Evolutionary conservation across 2,113 vertebrate species (phyloP), one percentile per base, ranked within the genome.

Genomic region (Felis catus): DNA sequence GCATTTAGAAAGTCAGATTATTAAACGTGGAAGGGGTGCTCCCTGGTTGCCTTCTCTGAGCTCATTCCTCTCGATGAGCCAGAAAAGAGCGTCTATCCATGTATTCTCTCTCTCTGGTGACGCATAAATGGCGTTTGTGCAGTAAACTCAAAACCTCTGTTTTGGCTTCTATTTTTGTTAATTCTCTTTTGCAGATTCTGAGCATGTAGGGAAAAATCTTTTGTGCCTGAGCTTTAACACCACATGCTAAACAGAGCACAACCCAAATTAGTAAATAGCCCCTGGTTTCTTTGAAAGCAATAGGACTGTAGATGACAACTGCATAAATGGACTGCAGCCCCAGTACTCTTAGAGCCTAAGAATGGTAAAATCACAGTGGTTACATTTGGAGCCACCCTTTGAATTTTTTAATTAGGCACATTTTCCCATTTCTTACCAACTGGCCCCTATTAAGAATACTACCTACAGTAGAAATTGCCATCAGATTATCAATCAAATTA

Each of bases 381-480:
- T 91, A 51, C 58, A 39, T 53, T 79, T 96, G 71, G 91, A 92
- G 84, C 45, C 45, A 45, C 45, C 45, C 16, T 81, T 55, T 84
- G 82, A 95, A 68, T 53, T 65, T 94, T 95, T 89, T 31, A 93
- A 78, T 94, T 80, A 73, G 82, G 33, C 78, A 84, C 29, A 25
- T 39, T 92, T 98, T 96, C 92, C 45, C 41, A n/a, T 91, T 96
- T 80, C 68, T 94, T 45, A 94, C 86, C 81, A 66, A 39, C 71
- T 95, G 89, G 19, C 73, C 51, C 96, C 71, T 90, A 27, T 93
- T 87, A 88, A 91, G 45, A 92, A 92, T 39, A 33, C 18, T 94
- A 70, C 61, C n/a, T 93, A 80, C 91, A 85, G 76, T 96, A 84
- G 36, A 96, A 97, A 97, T 90, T 61, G 71, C 53, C 39, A 74